Evolutionary conservation across 2,113 vertebrate species (phyloP).

Genomic region (Phaethornis superciliosus): DNA sequence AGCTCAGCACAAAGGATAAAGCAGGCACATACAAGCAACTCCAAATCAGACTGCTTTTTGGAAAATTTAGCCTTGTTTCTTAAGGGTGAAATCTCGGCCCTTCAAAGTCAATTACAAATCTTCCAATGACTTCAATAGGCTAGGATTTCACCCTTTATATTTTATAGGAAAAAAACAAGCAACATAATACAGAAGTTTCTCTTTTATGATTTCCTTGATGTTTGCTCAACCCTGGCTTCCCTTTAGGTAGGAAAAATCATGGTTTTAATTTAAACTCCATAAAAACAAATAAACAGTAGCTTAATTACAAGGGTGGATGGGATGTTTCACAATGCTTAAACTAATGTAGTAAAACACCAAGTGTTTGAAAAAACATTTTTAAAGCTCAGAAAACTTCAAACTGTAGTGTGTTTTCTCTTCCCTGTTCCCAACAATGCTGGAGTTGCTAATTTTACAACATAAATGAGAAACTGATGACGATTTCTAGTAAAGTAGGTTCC

Average conservation of each 20-base stretch:
- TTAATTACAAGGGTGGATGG: constrained; percentile 65
- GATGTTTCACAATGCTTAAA: constrained; percentile 63
- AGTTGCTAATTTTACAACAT: constrained; percentile 60
- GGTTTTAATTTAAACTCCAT: constrained; percentile 70
- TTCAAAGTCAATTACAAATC: constrained; percentile 65
- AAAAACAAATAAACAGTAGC: constrained; percentile 69
- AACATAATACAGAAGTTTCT: constrained; percentile 69
- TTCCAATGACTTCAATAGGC: constrained; percentile 65
- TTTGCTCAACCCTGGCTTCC: constrained; percentile 59
- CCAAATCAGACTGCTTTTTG: constrained; percentile 30
- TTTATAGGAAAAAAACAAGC: constrained; percentile 64
- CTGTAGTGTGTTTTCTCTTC: constrained; percentile 39
- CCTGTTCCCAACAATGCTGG: constrained; percentile 48
- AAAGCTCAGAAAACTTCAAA: constrained; percentile 59
- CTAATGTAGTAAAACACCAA: constrained; percentile 61
- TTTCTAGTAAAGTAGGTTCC: constrained; percentile 13
- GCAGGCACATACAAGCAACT: constrained; percentile 4
- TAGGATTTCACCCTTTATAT: constrained; percentile 67
- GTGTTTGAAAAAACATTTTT: constrained; percentile 64
- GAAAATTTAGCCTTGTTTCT: constrained; percentile 50
- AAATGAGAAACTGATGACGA: constrained; percentile 60
- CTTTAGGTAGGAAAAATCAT: constrained; percentile 66
- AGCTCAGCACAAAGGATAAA: constrained; percentile 4
- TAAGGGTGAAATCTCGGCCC: constrained; percentile 55
- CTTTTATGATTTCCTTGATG: constrained; percentile 69